These are phyloP conservation scores for Cavia aperea DNA, from an alignment of 2,113 vertebrate species.

Conservation along the genomic window DNA sequence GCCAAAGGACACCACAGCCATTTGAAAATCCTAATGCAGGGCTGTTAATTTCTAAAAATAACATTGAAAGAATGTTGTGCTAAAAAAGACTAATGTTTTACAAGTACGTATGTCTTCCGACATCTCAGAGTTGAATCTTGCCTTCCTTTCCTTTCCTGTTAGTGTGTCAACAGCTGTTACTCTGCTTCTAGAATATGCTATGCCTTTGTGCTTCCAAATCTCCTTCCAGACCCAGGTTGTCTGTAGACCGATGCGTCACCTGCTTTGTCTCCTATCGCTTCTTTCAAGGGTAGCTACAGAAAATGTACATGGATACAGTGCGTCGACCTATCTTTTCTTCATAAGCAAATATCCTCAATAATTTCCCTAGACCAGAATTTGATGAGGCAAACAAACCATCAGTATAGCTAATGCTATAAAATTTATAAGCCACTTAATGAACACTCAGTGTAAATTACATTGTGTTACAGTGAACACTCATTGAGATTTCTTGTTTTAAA, in stretches of 20 bases:
- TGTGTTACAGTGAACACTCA: background rate
- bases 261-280: background rate
- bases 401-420: background rate
- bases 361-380: background rate
- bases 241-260: background rate
- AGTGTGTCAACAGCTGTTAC: background rate
- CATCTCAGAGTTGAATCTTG: background rate
- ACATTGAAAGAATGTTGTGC: conserved; percentile 8
- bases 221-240: background rate
- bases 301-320: background rate
- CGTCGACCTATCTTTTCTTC: background rate
- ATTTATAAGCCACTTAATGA: background rate
- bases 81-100: conserved; percentile 12
- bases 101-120: background rate
- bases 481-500: conserved; percentile 2
- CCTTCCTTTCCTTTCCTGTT: background rate
- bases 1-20: conserved; percentile 27
- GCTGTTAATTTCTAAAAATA: conserved; percentile 14
- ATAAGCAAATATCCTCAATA: background rate
- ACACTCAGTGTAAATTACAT: background rate
- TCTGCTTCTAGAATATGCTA: background rate
- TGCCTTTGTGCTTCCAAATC: background rate
- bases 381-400: background rate
- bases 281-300: background rate
- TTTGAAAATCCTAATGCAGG: conserved; percentile 40